phyloP scores from a whole-genome alignment of 2,113 vertebrate genomes.

The Noturus placidus region DNA sequence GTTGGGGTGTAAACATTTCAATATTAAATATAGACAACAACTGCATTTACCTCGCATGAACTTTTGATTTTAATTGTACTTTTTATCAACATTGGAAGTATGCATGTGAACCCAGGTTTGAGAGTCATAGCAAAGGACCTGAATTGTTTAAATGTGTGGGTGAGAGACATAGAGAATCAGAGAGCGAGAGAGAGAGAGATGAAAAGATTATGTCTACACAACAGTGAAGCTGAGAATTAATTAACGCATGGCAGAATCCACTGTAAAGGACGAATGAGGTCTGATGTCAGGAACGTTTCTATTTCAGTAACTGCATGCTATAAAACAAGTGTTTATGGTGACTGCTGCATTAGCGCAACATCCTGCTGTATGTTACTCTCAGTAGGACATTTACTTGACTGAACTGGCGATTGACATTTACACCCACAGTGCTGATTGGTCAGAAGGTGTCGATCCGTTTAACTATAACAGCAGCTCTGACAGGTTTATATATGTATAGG shows the following conservation, averaged over 20 bases:
- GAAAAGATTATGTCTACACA: background rate
- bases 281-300: background rate
- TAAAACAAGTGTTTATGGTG: background rate
- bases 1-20: background rate
- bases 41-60: background rate
- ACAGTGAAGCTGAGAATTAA: constrained; percentile 2
- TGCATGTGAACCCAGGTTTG: background rate
- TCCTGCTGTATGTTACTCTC: background rate
- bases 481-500: background rate
- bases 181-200: background rate
- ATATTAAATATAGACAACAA: background rate
- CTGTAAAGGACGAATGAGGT: background rate
- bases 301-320: background rate
- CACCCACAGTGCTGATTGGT: background rate
- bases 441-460: background rate
- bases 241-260: background rate
- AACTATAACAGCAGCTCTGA: background rate
- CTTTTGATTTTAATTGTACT: background rate
- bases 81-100: background rate
- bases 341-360: background rate
- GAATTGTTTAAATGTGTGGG: background rate
- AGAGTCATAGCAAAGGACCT: background rate
- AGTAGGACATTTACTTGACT: background rate
- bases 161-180: background rate
- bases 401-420: background rate